Evolutionary conservation across 2,888 invertebrate species (phyloP).

Genomic region (Napeogenes sylphis): DNA sequence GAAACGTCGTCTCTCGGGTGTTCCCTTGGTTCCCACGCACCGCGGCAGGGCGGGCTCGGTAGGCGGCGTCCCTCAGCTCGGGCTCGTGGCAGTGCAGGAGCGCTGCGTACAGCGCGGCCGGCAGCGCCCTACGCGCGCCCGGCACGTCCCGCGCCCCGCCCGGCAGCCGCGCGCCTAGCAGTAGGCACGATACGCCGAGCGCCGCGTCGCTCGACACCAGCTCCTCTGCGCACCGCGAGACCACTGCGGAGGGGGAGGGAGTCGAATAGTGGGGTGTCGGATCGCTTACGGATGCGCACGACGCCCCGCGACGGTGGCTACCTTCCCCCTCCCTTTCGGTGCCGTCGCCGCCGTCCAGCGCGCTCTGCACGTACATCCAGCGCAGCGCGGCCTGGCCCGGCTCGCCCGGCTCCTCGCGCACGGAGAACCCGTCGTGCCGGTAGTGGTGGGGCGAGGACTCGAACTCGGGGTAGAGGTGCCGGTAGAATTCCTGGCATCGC

Average conservation of each 20-base stretch:
- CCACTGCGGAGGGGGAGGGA: constrained; percentile 41
- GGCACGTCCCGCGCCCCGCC: constrained; percentile 19
- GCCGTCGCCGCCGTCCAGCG: constrained; percentile 39
- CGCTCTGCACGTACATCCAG: constrained; percentile 59
- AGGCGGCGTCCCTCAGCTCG: constrained; percentile 51
- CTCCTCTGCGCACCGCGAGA: constrained; percentile 57
- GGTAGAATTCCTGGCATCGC: constrained; percentile 63
- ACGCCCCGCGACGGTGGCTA: constrained; percentile 17
- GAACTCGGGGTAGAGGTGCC: constrained; percentile 50
- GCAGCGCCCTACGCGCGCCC: constrained; percentile 37
- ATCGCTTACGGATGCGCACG: no score
- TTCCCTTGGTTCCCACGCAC: neutral
- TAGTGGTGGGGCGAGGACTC: constrained; percentile 40
- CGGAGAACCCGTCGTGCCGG: constrained; percentile 57
- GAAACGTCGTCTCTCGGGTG: no score
- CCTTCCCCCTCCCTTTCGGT: constrained; percentile 46
- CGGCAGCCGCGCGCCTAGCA: constrained; percentile 37
- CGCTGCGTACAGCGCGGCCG: constrained; percentile 55
- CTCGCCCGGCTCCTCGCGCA: constrained; percentile 37
- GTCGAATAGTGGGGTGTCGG: no score
- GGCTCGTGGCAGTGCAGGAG: constrained; percentile 48
- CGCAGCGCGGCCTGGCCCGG: constrained; percentile 42
- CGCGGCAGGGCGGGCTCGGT: constrained; percentile 48
- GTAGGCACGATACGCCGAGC: constrained; percentile 52
- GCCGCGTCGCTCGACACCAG: constrained; percentile 54